Evolutionary conservation across 1,140 invertebrate genomes (phyloP), one percentile per base, ranked within the genome.

Genomic region (Eriocheir sinensis): DNA sequence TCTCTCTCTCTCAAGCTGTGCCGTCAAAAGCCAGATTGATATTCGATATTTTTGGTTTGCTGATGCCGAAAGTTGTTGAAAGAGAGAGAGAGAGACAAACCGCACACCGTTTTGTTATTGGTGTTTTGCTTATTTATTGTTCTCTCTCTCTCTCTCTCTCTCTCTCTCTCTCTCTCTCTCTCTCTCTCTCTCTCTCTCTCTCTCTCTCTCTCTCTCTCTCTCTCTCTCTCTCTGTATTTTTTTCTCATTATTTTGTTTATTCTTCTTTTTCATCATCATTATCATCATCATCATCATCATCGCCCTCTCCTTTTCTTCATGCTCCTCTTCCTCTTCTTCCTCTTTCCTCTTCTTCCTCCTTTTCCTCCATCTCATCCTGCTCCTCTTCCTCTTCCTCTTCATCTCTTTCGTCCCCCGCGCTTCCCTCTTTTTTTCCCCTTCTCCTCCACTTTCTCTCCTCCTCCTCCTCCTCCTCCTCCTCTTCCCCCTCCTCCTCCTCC

Each of bases 211-310:
- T 85, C 32, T 83, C 81, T 83, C 36, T 83, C 36, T 83, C 36
- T 83, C 81, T 83, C 36, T 83, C 81, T 83, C 36, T 83, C 81
- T 83, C 36, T 83, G 30, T 83, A 48, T 27, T n/a, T 32, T 8
- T 88, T 38, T 12, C 17, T 27, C 4, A 80, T 27, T 1, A 0
- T 88, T 21, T 15, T 15, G 34, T 88, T 0, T 72, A 21, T n/a
- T 72, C 60, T n/a, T 72, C 60, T n/a, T n/a, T 21, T n/a, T 72
- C 17, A 21, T n/a, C 17, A n/a, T n/a, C n/a, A 27, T 32, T 12
- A 12, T 17, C 3, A 2, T 34, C 40, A 88, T 38, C 3, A 48
- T 27, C 38, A 9, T 38, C 27, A 80, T 80, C 27, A n/a, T 12
- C 27, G 12, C 12, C 12, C 27, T 72, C 12, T 12, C 12, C 53